A percentile compares a stretch with the other conserved stretches of the same genome.
These are phyloP conservation scores for Acanthisitta chloris DNA, from an alignment of 2,113 vertebrate genomes.

Conservation along the genomic window DNA sequence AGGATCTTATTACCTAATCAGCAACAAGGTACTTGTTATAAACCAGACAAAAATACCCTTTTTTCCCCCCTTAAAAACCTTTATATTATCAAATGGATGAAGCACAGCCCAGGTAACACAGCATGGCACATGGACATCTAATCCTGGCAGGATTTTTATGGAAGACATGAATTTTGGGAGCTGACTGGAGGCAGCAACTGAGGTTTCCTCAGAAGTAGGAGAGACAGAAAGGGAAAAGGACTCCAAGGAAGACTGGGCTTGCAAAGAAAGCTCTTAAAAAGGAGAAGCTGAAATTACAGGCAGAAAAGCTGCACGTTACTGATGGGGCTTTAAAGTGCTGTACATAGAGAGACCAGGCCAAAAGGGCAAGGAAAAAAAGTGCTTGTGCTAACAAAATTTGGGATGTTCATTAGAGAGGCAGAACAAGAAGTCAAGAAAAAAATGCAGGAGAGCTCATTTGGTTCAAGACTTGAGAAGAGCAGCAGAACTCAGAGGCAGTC, in stretches of 20 bases:
- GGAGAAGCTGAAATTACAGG: neutral
- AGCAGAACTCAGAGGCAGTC: neutral
- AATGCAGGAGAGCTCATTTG: neutral
- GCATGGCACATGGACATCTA: neutral
- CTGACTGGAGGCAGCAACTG: neutral
- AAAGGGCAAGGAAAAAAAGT: neutral
- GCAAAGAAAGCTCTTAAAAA: neutral
- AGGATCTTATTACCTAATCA: neutral
- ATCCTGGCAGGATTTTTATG: neutral
- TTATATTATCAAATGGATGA: neutral
- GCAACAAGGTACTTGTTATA: neutral
- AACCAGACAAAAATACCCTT: neutral
- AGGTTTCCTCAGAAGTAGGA: neutral
- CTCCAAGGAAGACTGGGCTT: neutral
- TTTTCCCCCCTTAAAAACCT: neutral
- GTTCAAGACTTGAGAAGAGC: neutral
- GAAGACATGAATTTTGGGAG: neutral
- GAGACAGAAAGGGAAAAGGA: neutral
- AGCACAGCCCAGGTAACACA: neutral
- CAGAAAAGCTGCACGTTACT: neutral
- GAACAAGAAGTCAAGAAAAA: neutral
- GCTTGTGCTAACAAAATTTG: neutral
- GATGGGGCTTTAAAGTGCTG: neutral
- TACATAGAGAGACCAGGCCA: fast-evolving
- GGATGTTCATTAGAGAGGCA: neutral